Base-by-base conservation (phyloP, 1,140 invertebrate genomes). In the Drosophila mayri region DNA sequence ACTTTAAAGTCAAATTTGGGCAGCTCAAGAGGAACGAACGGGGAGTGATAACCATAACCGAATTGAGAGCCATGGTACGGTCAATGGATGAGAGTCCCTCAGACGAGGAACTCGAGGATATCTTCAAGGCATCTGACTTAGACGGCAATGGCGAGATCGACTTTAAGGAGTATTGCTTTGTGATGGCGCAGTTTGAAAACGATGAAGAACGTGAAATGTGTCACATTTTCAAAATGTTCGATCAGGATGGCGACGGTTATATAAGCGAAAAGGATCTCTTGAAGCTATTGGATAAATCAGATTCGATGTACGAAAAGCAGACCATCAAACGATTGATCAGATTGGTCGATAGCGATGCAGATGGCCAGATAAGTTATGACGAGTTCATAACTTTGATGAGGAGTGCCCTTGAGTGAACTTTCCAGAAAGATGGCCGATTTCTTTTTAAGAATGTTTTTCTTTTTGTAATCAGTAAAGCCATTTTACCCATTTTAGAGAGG, bases 231-330 rank as follows among this genome's bases (percentile, higher is more conserved):
- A 96, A 95, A 88, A 97, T 98, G 64, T 98, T 98, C 88, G 98
- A 98, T 93, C 97, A 97, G 93, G 97, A 98, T 93, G 97, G 97
- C 81, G 97, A 98, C 81, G 98, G 98, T 1, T 95, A 97, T 91
- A 98, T 99, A 92, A 97, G 97, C 4, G 96, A 97, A 6, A 95
- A 95, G 67, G 98, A 99, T 91, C 93, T 99, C 44, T 95, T 97
- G 64, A 97, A 98, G 85, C 97, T 99, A 40, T 98, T 99, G 98
- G 97, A 97, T 22, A 38, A 55, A 14, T 11, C 57, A 4, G 20
- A 54, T n/a, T 22, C 16, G 0, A 14, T n/a, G 16, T 9, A 16
- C 5, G 35, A 66, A 14, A 22, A 25, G 1, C 18, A 37, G 25
- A 14, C 22, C 2, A 12, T 76, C 14, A 37, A 18, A 18, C n/a